Percentiles rank a stretch among this genome's conserved stretches.
These are phyloP conservation scores for Shargacucullia verbasci DNA, from an alignment of 2,888 invertebrate species.

Conservation along the genomic window DNA sequence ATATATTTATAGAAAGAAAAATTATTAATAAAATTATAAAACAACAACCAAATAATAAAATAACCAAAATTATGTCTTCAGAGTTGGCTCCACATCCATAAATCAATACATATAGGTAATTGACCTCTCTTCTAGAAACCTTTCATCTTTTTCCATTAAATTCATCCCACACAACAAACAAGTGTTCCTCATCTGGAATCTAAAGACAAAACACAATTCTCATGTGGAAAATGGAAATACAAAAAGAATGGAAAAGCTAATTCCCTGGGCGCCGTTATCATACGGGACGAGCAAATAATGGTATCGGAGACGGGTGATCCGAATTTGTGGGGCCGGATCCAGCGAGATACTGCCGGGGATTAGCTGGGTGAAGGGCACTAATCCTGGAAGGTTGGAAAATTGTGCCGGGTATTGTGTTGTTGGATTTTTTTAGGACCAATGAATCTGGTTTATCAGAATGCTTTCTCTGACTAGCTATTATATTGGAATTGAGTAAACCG, in stretches of 20 bases:
- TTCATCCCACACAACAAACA: no score
- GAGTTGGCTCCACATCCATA: no score
- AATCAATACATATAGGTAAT: no score
- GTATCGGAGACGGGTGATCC: constrained; percentile 38
- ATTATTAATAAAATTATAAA: no score
- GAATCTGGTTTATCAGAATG: no score
- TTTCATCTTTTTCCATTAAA: not conserved
- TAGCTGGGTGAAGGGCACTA: constrained; percentile 24
- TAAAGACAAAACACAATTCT: constrained; percentile 7
- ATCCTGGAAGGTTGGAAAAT: constrained; percentile 15
- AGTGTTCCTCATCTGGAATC: not conserved
- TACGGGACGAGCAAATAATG: constrained; percentile 46
- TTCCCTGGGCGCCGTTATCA: constrained; percentile 37
- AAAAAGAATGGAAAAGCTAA: constrained; percentile 32
- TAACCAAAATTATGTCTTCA: no score
- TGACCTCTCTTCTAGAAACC: not conserved
- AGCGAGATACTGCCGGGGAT: constrained; percentile 34
- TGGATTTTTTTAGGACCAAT: no score
- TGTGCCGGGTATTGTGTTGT: not conserved
- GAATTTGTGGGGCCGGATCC: constrained; percentile 13
- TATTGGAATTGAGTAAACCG: no score
- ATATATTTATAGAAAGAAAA: no score
- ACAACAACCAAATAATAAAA: no score
- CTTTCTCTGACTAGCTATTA: no score
- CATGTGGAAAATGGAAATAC: constrained; percentile 5